Percentiles rank a stretch among this genome's conserved stretches.
Conservation (phyloP, 2,797 vertebrate species). For the Eulemur rubriventer region DNA sequence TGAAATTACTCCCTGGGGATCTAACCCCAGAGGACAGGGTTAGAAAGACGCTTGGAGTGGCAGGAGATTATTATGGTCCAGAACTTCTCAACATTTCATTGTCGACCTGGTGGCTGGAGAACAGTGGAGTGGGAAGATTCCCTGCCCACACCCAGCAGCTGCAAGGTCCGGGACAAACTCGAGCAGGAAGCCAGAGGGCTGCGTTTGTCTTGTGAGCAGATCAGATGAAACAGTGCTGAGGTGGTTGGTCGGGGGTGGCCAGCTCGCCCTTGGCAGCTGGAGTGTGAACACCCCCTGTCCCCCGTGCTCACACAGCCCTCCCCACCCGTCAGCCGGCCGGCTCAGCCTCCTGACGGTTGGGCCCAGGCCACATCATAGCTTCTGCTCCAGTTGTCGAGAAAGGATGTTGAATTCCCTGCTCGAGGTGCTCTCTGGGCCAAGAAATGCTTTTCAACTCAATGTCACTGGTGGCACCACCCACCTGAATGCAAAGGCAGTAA, state of each 20-base stretch:
- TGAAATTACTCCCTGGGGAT: neutral
- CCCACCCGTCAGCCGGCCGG: neutral
- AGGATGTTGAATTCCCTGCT: neutral
- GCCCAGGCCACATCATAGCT: neutral
- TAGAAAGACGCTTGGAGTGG: neutral
- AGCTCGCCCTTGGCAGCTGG: slow-evolving; percentile 80
- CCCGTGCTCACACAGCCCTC: neutral
- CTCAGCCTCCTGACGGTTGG: slow-evolving; percentile 71
- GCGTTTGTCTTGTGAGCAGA: slow-evolving; percentile 80
- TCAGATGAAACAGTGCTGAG: slow-evolving; percentile 81
- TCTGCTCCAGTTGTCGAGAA: neutral
- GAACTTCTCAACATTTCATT: neutral
- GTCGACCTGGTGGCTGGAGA: neutral
- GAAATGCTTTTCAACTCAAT: neutral
- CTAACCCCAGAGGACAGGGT: neutral
- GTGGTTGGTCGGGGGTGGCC: slow-evolving; percentile 76
- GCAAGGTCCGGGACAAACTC: slow-evolving; percentile 73
- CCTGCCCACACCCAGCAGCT: slow-evolving; percentile 57
- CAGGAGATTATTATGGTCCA: neutral
- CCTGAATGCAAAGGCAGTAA: neutral
- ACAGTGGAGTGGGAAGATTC: neutral
- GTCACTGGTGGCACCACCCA: neutral
- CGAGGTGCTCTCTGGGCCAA: neutral
- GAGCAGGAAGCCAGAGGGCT: slow-evolving; percentile 70
- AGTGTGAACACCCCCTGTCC: slow-evolving; percentile 63